These are phyloP conservation scores for Hydractinia echinata DNA, from an alignment of 30 jellyfish, hydroid and myxozoan species.

Conservation along the genomic window DNA sequence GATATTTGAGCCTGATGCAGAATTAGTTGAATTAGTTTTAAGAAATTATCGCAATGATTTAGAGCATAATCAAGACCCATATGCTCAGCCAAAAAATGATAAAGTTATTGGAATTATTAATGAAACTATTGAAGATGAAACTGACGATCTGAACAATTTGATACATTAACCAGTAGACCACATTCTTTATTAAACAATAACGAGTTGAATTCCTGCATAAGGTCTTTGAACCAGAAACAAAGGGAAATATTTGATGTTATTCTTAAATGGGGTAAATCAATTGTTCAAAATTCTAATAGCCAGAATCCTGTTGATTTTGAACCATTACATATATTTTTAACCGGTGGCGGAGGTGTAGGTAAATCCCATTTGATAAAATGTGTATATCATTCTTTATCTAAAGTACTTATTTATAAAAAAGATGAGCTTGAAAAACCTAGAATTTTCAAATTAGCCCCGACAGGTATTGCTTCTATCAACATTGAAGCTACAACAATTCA, in stretches of 20 bases:
- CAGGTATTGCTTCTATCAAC: constrained; percentile 24
- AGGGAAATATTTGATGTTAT: neutral
- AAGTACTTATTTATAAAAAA: neutral
- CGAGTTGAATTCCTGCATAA: neutral
- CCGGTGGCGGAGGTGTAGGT: constrained; percentile 36
- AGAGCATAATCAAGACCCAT: neutral
- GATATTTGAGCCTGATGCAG: constrained; percentile 32
- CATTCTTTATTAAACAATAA: too few relatives aligned
- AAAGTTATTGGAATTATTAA: neutral
- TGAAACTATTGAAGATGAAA: constrained; percentile 7
- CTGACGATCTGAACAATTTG: neutral
- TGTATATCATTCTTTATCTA: constrained; percentile 12
- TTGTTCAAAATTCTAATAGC: neutral
- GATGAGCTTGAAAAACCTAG: constrained; percentile 10
- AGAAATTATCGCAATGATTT: constrained; percentile 11
- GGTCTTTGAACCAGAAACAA: neutral
- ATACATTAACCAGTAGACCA: neutral
- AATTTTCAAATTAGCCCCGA: constrained; percentile 30
- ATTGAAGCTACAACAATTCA: constrained; percentile 37
- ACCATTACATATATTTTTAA: constrained; percentile 23
- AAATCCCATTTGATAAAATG: constrained; percentile 17
- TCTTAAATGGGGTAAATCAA: neutral
- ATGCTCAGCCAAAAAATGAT: constrained; percentile 18
- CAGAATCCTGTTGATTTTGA: constrained; percentile 10
- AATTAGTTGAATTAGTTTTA: constrained; percentile 18